Conservation (phyloP, 2,888 invertebrate genomes). For the Lottia scabra region DNA sequence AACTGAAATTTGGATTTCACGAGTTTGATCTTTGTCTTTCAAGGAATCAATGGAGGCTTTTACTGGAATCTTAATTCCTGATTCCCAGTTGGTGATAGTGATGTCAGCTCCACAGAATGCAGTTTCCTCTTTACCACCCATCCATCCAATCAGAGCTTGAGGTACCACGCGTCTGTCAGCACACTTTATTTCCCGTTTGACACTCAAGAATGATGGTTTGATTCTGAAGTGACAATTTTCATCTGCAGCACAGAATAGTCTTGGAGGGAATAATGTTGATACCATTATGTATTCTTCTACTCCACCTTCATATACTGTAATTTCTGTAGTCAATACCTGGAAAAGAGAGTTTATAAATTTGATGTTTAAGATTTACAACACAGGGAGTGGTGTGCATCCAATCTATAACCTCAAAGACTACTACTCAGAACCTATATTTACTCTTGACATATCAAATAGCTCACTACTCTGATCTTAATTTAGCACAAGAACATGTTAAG, state of each 20-base stretch:
- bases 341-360: background rate
- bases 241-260: conserved; percentile 31
- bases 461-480: too few relatives aligned
- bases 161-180: conserved; percentile 27
- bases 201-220: conserved; percentile 14
- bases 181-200: conserved; percentile 7
- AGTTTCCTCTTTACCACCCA: background rate
- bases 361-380: background rate
- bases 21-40: conserved; percentile 30
- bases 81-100: conserved; percentile 36
- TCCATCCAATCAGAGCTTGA: conserved; percentile 38
- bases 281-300: conserved; percentile 24
- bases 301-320: conserved; percentile 39
- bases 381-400: too few relatives aligned
- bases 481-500: too few relatives aligned
- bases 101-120: conserved; percentile 29
- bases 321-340: conserved; percentile 33
- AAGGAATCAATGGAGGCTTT: conserved; percentile 39
- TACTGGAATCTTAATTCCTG: conserved; percentile 27
- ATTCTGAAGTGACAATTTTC: conserved; percentile 25
- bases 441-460: too few relatives aligned
- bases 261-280: conserved; percentile 34
- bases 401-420: too few relatives aligned
- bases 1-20: conserved; percentile 20
- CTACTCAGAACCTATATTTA: too few relatives aligned